These are phyloP conservation scores for Drosophila micromelanica DNA, from an alignment of 1,140 invertebrate species.

Conservation along the genomic window DNA sequence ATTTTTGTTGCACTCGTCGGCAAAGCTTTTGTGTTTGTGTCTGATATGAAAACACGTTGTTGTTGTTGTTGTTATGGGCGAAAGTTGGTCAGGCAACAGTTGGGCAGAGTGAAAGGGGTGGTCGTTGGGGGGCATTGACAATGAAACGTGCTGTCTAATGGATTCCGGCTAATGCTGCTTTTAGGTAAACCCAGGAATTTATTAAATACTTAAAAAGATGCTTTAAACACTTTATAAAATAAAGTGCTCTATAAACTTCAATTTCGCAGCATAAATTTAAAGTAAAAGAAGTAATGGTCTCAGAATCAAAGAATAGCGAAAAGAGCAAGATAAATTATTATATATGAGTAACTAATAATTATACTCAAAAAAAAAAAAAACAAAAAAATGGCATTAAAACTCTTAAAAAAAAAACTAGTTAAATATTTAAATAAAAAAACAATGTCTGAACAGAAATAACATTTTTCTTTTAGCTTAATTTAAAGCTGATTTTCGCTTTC, in stretches of 20 bases:
- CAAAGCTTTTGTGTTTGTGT: constrained; percentile 47
- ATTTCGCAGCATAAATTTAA: too few species aligned
- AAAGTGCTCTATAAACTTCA: too few species aligned
- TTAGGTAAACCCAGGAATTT: background rate
- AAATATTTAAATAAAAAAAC: background rate
- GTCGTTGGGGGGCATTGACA: background rate
- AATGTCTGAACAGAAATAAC: background rate
- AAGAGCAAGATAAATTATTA: too few species aligned
- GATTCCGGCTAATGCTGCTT: background rate
- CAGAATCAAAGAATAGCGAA: too few species aligned
- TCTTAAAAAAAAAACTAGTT: too few species aligned
- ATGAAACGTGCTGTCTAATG: constrained; percentile 8
- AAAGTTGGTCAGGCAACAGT: constrained; percentile 48
- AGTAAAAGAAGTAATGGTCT: too few species aligned
- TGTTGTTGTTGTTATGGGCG: constrained; percentile 30
- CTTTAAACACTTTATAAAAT: too few species aligned
- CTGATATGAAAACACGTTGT: constrained; percentile 41
- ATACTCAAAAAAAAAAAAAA: too few species aligned
- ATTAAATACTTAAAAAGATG: background rate
- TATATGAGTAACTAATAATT: too few species aligned
- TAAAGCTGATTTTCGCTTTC: too few species aligned
- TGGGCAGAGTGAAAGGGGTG: constrained; percentile 14
- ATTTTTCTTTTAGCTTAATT: too few species aligned
- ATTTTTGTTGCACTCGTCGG: constrained; percentile 53
- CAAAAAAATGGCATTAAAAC: too few species aligned